These are phyloP conservation scores for Porites evermanni DNA, from an alignment of 92 coral and sea anemone species.

Conservation along the genomic window DNA sequence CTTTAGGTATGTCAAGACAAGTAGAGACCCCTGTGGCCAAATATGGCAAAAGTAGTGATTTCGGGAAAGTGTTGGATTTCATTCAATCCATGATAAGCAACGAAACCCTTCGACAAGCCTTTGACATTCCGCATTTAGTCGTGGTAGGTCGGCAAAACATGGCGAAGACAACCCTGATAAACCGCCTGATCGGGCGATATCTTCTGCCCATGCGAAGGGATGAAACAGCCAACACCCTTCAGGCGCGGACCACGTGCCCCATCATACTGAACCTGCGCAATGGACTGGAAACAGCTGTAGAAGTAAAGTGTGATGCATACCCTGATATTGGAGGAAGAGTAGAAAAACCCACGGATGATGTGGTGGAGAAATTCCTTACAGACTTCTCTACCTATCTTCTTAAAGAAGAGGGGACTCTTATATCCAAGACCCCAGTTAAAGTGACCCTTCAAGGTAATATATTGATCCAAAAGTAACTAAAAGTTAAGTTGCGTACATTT, in stretches of 20 bases:
- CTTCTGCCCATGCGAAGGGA: conserved; percentile 82
- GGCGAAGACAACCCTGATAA: conserved; percentile 87
- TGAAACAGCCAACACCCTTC: conserved; percentile 77
- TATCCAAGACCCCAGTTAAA: conserved; percentile 78
- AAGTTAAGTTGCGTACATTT: too few relatives aligned
- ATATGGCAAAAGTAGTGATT: conserved; percentile 70
- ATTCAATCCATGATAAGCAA: conserved; percentile 74
- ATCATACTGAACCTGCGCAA: conserved; percentile 77
- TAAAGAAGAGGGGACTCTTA: conserved; percentile 51
- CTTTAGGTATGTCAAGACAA: neutral
- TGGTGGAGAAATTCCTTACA: too few relatives aligned
- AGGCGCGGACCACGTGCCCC: conserved; percentile 85
- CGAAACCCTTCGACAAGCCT: conserved; percentile 62
- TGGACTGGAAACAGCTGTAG: conserved; percentile 32
- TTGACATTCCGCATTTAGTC: conserved; percentile 80
- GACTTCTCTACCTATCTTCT: too few relatives aligned
- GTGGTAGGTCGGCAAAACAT: conserved; percentile 90
- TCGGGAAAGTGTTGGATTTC: conserved; percentile 78
- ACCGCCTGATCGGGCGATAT: conserved; percentile 87
- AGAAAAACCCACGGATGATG: conserved; percentile 64
- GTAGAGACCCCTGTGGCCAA: conserved; percentile 52
- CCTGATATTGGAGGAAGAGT: conserved; percentile 34
- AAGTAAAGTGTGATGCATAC: conserved; percentile 24
- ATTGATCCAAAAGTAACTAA: too few relatives aligned
- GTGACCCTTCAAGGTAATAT: conserved; percentile 70